Percentiles rank a stretch among this genome's conserved stretches.
These are phyloP conservation scores for Rhizomys pruinosus DNA, from an alignment of 2,113 vertebrate genomes.

Conservation along the genomic window DNA sequence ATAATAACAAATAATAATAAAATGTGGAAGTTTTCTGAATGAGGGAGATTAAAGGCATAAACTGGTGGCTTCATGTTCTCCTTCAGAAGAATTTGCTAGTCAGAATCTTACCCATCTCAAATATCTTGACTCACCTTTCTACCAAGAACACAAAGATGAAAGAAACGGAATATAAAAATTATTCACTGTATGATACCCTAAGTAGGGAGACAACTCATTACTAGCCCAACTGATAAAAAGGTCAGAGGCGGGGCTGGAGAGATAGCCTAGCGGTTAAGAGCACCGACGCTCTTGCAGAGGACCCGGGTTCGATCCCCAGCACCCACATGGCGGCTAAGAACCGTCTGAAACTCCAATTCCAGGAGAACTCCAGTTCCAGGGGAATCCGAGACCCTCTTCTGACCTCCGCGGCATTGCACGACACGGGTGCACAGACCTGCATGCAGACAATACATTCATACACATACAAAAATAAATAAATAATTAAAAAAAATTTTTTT, in stretches of 20 bases:
- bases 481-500: no score
- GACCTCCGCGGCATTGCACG: no score
- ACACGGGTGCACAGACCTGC: no score
- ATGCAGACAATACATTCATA: no score
- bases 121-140: neutral
- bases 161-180: neutral
- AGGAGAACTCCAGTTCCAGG: no score
- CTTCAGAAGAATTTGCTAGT: neutral
- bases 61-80: neutral
- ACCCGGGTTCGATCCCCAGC: no score
- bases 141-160: neutral
- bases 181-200: neutral
- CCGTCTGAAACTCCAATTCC: no score
- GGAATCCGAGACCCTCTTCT: no score
- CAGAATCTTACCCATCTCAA: conserved; percentile 3
- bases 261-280: no score
- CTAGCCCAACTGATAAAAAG: neutral
- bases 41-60: neutral
- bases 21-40: neutral
- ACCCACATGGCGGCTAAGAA: no score
- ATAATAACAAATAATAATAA: neutral
- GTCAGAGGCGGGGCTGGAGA: neutral
- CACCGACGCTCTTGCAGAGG: no score
- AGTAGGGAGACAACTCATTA: neutral
- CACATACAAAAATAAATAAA: no score